These are phyloP conservation scores for Harlomillsia oculata DNA, from an alignment of 1,140 invertebrate genomes.

Conservation along the genomic window DNA sequence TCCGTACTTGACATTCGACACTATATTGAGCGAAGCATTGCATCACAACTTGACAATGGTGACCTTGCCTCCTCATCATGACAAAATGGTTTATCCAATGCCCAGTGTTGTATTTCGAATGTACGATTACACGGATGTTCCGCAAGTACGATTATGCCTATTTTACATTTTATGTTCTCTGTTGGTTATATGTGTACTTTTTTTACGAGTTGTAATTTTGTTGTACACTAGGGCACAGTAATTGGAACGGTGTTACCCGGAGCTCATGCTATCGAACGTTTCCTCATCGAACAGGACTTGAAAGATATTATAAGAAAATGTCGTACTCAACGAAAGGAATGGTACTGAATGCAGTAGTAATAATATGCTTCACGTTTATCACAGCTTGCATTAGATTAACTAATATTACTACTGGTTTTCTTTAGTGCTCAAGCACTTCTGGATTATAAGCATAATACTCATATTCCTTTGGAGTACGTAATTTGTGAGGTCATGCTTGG, in stretches of 20 bases:
- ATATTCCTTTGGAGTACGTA: slow-evolving; percentile 95
- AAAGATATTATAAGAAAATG: slow-evolving; percentile 86
- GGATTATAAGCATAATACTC: slow-evolving; percentile 82
- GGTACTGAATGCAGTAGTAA: slow-evolving; percentile 46
- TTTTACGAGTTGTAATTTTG: neutral
- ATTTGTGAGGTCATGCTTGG: slow-evolving; percentile 95
- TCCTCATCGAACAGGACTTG: slow-evolving; percentile 94
- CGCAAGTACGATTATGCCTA: slow-evolving; percentile 58
- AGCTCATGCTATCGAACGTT: slow-evolving; percentile 93
- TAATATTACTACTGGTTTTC: too few species aligned
- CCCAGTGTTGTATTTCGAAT: slow-evolving; percentile 83
- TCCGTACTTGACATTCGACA: slow-evolving; percentile 92
- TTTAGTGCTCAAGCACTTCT: slow-evolving; percentile 75
- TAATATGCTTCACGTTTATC: too few species aligned
- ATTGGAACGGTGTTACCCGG: slow-evolving; percentile 61
- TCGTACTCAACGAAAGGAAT: slow-evolving; percentile 83
- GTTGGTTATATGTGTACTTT: too few species aligned
- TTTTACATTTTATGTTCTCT: slow-evolving; percentile 10
- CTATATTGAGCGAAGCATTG: slow-evolving; percentile 84
- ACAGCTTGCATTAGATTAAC: too few species aligned
- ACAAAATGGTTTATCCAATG: slow-evolving; percentile 77
- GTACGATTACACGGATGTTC: slow-evolving; percentile 98
- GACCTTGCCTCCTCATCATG: slow-evolving; percentile 80
- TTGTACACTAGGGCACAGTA: slow-evolving; percentile 5
- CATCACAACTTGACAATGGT: slow-evolving; percentile 89